Conservation (phyloP, 2,113 vertebrate species). For the Acrocephalus arundinaceus region DNA sequence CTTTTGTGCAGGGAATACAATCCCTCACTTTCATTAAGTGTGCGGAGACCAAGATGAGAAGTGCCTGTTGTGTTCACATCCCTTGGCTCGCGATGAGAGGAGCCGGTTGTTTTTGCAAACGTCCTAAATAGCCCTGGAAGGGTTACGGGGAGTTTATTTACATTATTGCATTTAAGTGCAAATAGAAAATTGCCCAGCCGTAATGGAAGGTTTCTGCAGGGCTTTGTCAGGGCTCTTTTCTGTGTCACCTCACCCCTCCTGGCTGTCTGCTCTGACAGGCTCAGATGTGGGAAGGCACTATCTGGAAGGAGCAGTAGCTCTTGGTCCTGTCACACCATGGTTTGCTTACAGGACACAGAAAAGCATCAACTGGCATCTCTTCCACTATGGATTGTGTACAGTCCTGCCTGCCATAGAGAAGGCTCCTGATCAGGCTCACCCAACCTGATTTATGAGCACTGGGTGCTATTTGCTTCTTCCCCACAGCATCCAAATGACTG, state of each 20-base stretch:
- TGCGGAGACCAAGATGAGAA: conserved; percentile 49
- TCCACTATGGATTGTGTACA: not conserved
- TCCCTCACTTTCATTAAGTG: conserved; percentile 69
- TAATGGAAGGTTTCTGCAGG: conserved; percentile 44
- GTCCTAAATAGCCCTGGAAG: conserved; percentile 49
- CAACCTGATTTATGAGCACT: not conserved
- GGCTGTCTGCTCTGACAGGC: not conserved
- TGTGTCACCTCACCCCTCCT: not conserved
- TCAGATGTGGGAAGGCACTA: conserved; percentile 1
- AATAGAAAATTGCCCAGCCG: conserved; percentile 45
- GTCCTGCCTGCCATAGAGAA: not conserved
- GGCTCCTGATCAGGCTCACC: not conserved
- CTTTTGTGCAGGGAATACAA: conserved; percentile 59
- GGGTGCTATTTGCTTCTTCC: not conserved
- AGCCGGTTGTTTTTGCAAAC: conserved; percentile 36
- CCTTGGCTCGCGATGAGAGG: conserved; percentile 58
- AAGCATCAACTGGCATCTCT: not conserved
- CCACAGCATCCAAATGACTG: not conserved
- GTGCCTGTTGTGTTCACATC: conserved; percentile 64
- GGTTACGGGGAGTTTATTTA: conserved; percentile 67
- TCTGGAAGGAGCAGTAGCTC: not conserved
- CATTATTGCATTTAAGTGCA: conserved; percentile 64
- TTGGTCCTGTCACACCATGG: not conserved
- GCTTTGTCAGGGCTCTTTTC: conserved; percentile 45
- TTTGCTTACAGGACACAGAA: not conserved